Evolutionary conservation across 2,797 vertebrate species (phyloP).

Genomic region (Scolopax bukidnonensis): DNA sequence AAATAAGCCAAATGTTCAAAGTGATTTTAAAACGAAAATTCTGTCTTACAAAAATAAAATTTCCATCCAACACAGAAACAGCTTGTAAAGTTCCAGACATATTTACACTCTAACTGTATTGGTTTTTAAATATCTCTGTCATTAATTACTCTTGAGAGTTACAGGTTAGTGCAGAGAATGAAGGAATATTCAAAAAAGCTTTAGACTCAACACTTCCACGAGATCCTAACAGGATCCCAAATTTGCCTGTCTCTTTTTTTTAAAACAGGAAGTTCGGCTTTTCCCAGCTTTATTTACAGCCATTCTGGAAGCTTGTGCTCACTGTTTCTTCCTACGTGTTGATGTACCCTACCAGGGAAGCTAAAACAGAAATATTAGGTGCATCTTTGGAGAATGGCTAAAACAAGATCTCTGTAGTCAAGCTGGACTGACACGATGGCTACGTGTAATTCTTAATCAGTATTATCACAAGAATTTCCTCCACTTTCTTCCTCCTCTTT

Average conservation of each 20-base stretch:
- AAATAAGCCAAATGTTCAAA: slow-evolving; percentile 83
- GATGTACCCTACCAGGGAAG: neutral
- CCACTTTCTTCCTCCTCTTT: neutral
- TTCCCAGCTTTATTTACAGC: neutral
- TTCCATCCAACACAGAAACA: slow-evolving; percentile 65
- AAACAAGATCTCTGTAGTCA: neutral
- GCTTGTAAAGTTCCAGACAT: neutral
- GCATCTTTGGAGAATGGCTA: neutral
- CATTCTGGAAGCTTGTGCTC: neutral
- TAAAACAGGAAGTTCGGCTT: neutral
- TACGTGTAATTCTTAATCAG: neutral
- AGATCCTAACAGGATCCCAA: neutral
- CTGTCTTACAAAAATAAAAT: slow-evolving; percentile 73
- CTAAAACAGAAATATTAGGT: neutral
- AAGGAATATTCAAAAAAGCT: neutral
- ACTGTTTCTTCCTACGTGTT: neutral
- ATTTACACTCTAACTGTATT: neutral
- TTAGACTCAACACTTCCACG: neutral
- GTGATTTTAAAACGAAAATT: slow-evolving; percentile 77
- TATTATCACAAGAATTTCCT: neutral
- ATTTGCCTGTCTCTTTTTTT: neutral
- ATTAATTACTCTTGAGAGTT: neutral
- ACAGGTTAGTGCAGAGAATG: neutral
- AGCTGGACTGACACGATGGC: neutral
- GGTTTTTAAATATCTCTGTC: neutral